Evolutionary conservation across 2,888 invertebrate genomes (phyloP).

Genomic region (Ormia ochracea): DNA sequence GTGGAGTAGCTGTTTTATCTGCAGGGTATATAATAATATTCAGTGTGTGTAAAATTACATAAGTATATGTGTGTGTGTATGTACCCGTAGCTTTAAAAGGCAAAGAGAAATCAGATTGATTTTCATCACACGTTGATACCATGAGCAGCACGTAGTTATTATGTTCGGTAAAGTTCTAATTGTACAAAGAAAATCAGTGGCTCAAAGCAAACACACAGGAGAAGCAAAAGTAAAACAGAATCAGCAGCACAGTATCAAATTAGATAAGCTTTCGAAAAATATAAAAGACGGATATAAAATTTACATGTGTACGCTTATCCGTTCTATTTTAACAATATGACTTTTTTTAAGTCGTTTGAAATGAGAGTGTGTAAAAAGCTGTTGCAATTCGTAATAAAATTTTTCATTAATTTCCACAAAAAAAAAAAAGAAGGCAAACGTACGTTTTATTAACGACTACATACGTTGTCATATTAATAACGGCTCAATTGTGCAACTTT

Average conservation of each 20-base stretch:
- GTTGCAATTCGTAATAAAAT: conserved; percentile 48
- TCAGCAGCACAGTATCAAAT: background rate
- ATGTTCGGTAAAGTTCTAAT: conserved; percentile 57
- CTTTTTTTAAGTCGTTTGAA: background rate
- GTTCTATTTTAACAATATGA: too few relatives aligned
- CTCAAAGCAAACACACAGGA: conserved; percentile 56
- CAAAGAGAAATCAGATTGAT: conserved; percentile 50
- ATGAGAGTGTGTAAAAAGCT: conserved; percentile 27
- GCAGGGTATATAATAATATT: too few relatives aligned
- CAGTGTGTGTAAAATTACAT: too few relatives aligned
- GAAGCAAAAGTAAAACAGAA: background rate
- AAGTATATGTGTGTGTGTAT: background rate
- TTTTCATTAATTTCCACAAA: conserved; percentile 44
- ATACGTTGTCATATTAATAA: too few relatives aligned
- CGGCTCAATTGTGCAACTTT: too few relatives aligned
- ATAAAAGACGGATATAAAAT: background rate
- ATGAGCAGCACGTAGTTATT: conserved; percentile 61
- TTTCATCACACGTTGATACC: conserved; percentile 61
- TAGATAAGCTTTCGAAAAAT: background rate
- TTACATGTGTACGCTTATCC: background rate
- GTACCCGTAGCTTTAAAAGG: background rate
- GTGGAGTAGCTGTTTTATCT: too few relatives aligned
- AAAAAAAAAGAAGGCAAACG: too few relatives aligned
- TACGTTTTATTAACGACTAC: too few relatives aligned
- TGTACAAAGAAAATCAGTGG: conserved; percentile 66